phyloP scores from a whole-genome alignment of 2,888 invertebrate species.

The Torymus aiolomorphi region DNA sequence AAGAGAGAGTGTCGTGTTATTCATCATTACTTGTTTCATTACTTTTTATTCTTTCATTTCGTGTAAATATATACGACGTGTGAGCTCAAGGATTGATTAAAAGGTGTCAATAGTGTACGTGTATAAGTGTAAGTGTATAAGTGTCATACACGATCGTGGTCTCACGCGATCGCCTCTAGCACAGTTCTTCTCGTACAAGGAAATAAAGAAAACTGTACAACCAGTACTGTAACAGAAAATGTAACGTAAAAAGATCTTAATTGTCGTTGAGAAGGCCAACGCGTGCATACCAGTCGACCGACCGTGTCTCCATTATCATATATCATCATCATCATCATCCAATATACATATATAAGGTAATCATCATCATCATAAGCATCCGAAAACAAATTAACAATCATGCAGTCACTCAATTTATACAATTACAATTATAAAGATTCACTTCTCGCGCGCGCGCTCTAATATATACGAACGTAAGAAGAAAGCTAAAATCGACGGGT shows the following conservation, averaged over 20 bases:
- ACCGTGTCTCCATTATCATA: background rate
- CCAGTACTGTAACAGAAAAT: background rate
- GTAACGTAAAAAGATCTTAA: background rate
- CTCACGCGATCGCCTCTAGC: conserved; percentile 27
- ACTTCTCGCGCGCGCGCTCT: conserved; percentile 8
- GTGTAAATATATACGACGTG: conserved; percentile 29
- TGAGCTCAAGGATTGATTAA: conserved; percentile 39
- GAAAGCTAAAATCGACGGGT: conserved; percentile 28
- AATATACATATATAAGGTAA: conserved; percentile 15
- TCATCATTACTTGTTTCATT: background rate
- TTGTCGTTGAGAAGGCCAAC: background rate
- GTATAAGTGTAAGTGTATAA: conserved; percentile 32
- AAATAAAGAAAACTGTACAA: background rate
- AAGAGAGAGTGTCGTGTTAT: conserved; percentile 49
- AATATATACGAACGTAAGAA: background rate
- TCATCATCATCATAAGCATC: background rate
- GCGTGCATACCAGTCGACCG: conserved; percentile 4
- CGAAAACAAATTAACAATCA: conserved; percentile 40
- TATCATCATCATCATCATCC: background rate
- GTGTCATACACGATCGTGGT: conserved; percentile 29
- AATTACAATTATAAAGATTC: conserved; percentile 21
- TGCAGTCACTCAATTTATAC: conserved; percentile 46
- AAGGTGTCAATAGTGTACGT: conserved; percentile 16
- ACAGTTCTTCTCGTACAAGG: background rate
- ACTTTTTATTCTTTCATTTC: conserved; percentile 11